These are phyloP conservation scores for Protobothrops mucrosquamatus DNA, from an alignment of 2,113 vertebrate genomes.

Conservation along the genomic window DNA sequence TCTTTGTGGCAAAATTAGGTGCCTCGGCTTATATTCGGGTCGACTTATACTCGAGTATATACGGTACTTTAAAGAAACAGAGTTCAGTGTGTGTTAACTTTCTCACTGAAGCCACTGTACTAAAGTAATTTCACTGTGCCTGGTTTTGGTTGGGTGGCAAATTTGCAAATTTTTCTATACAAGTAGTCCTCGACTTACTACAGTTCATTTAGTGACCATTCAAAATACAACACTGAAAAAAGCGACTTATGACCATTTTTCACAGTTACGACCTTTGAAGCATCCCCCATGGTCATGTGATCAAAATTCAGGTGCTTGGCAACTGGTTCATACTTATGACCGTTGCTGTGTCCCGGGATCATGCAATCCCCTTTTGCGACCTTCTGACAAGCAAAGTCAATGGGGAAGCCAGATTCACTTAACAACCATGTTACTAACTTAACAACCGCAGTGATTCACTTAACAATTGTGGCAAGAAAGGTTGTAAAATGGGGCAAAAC, in stretches of 20 bases:
- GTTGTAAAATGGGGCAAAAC: not conserved
- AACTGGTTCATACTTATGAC: not conserved
- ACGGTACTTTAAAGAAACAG: not conserved
- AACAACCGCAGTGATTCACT: not conserved
- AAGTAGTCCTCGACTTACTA: not conserved
- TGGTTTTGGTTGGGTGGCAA: not conserved
- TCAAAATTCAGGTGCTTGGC: not conserved
- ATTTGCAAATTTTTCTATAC: not conserved
- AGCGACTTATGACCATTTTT: not conserved
- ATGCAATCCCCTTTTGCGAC: too few species aligned
- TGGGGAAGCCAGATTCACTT: not conserved
- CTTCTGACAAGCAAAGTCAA: not conserved
- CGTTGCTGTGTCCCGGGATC: not conserved
- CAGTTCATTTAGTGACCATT: not conserved
- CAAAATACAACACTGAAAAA: not conserved
- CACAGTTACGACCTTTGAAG: not conserved
- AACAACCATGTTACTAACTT: not conserved
- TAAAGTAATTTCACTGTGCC: not conserved
- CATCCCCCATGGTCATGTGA: not conserved
- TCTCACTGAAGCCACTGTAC: not conserved
- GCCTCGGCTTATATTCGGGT: too few species aligned
- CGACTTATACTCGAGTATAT: too few species aligned
- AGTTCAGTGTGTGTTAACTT: not conserved
- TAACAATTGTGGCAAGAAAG: not conserved
- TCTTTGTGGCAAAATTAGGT: too few species aligned